Base-by-base conservation (phyloP, 2,113 vertebrate species). In the Holacanthus passer region DNA sequence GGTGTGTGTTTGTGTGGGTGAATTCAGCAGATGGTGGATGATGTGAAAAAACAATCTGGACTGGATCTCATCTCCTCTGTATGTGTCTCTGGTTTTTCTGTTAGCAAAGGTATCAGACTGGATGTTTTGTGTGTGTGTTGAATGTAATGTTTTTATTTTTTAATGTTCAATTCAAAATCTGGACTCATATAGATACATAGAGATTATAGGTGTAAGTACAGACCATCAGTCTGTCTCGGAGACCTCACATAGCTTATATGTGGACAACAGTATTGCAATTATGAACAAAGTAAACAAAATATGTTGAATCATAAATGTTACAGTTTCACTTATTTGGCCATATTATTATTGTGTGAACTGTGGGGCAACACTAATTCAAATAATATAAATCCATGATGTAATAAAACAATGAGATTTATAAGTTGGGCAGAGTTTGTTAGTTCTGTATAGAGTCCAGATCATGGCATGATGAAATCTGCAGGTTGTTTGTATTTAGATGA, bases 1-100 rank as follows among this genome's bases (percentile, higher is more conserved):
- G 69, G 71, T 81, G 55, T 68, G 17, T 31, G 53, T 73, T 65
- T 65, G 62, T 79, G 60, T 52, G 60, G 60, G 27, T 53, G 68
- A 73, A 22, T 52, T 53, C 2, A 78, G 52, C 63, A 74, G 75
- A 73, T 74, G 81, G 75, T 53, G 35, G 37, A 66, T 79, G 47
- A 52, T 50, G 39, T 50, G 31, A 67, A 52, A n/a, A 67, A 78
- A 43, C 68, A 66, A 67, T 78, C 60, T 73, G 68, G 29, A 60
- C 24, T 10, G 22, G n/a, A n/a, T 22, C 68, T 29, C 7, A 12
- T 35, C 20, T 11, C 24, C 22, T 48, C 0, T 32, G 9, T 59
- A 17, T 24, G 3, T 24, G 12, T 75, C 6, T n/a, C 13, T 45
- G 43, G 14, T 37, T 19, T 32, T 2, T 37, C 4, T 63, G 43